Conservation (phyloP, 2,888 invertebrate genomes). For the Noctua pronuba region DNA sequence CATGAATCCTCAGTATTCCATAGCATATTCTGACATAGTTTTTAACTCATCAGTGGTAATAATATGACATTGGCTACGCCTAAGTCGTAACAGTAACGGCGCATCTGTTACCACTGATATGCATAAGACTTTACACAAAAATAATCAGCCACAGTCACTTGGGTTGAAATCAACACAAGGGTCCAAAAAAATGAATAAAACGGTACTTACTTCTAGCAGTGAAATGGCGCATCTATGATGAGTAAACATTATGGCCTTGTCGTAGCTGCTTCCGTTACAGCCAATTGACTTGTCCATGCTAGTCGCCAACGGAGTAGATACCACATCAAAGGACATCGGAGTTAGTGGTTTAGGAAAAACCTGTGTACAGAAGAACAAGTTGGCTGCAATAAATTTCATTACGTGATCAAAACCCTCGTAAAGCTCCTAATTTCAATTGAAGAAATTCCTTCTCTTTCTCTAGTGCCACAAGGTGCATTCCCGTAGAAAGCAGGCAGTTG, state of each 20-base stretch:
- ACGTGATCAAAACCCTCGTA: not conserved
- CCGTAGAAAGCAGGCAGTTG: not conserved
- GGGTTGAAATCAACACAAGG: not conserved
- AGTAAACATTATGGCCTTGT: slow-evolving; percentile 72
- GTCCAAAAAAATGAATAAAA: not conserved
- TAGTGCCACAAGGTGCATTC: not conserved
- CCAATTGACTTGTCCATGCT: slow-evolving; percentile 69
- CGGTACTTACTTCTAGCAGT: slow-evolving; percentile 80
- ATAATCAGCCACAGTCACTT: too few relatives aligned
- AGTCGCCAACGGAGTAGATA: slow-evolving; percentile 69
- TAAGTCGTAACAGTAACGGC: not conserved
- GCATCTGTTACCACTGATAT: not conserved
- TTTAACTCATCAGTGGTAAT: not conserved
- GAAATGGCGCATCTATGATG: slow-evolving; percentile 78
- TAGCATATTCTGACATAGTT: not conserved
- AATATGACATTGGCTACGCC: not conserved
- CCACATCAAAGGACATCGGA: slow-evolving; percentile 87
- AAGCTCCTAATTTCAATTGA: not conserved
- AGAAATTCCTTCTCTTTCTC: not conserved
- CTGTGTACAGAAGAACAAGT: slow-evolving; percentile 71
- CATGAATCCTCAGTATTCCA: not conserved
- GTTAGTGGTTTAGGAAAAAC: slow-evolving; percentile 92
- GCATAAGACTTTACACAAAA: not conserved
- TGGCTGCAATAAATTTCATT: not conserved
- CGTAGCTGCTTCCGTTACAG: slow-evolving; percentile 70